Evolutionary conservation across 2,888 invertebrate genomes (phyloP).

Genomic region (Drosophila anomalata): DNA sequence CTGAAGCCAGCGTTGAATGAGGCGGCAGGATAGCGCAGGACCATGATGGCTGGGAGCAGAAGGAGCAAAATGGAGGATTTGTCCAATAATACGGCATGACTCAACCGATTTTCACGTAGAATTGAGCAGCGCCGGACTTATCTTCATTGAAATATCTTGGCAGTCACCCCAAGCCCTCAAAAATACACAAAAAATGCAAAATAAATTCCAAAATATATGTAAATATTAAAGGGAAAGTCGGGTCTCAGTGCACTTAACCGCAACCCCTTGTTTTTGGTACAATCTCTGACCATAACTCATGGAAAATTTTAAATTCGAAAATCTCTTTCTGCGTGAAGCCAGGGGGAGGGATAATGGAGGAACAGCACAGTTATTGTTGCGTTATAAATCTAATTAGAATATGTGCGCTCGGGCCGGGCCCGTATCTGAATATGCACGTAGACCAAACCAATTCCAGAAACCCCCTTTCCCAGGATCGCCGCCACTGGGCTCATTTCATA

Average conservation of each 20-base stretch:
- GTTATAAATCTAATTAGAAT: constrained; percentile 77
- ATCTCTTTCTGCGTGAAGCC: constrained; percentile 40
- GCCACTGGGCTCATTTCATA: constrained; percentile 65
- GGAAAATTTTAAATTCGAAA: constrained; percentile 67
- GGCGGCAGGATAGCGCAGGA: constrained; percentile 32
- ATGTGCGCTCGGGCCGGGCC: constrained; percentile 47
- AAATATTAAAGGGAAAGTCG: not conserved
- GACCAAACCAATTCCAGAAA: constrained; percentile 36
- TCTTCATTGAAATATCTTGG: constrained; percentile 39
- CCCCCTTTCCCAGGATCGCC: constrained; percentile 7
- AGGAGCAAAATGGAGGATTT: not conserved
- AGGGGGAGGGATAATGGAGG: constrained; percentile 16
- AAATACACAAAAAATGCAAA: not conserved
- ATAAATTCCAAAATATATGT: not conserved
- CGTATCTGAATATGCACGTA: constrained; percentile 56
- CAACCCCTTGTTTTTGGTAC: constrained; percentile 54
- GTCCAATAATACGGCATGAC: constrained; percentile 66
- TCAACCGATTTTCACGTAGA: constrained; percentile 60
- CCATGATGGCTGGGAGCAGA: not conserved
- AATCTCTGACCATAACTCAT: constrained; percentile 65
- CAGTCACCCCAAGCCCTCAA: not conserved
- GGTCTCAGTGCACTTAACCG: constrained; percentile 16
- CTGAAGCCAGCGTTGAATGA: constrained; percentile 49
- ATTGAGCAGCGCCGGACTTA: constrained; percentile 35
- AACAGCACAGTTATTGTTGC: constrained; percentile 56